phyloP scores from a whole-genome alignment of 2,797 vertebrate genomes.

The Danio jaintianensis region DNA sequence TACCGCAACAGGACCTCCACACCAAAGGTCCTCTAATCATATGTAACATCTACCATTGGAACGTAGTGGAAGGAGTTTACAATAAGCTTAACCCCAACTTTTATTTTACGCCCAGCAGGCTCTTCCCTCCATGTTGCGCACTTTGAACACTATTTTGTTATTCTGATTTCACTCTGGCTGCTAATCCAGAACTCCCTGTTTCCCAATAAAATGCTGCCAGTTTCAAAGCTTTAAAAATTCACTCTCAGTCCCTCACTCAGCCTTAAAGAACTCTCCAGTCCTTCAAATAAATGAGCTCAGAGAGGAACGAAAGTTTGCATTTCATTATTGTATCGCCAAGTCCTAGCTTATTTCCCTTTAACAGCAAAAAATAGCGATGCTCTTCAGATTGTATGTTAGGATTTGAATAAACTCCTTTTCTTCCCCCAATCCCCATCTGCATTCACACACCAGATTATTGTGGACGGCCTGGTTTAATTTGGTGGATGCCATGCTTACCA shows the following conservation, averaged over 20 bases:
- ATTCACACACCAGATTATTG: constrained; percentile 88
- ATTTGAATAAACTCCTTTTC: constrained; percentile 51
- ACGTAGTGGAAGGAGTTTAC: constrained; percentile 82
- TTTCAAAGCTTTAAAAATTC: constrained; percentile 56
- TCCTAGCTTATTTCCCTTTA: neutral
- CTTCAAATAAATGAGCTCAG: constrained; percentile 37
- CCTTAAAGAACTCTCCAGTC: constrained; percentile 51
- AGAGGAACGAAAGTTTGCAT: constrained; percentile 13
- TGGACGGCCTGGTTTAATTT: constrained; percentile 87
- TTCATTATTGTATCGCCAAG: neutral
- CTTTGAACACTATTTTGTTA: constrained; percentile 87
- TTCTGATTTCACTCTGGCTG: constrained; percentile 81
- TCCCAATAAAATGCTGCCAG: constrained; percentile 53
- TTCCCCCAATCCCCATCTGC: constrained; percentile 82
- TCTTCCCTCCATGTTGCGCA: constrained; percentile 81
- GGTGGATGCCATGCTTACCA: constrained; percentile 77
- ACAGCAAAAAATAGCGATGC: neutral
- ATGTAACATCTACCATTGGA: constrained; percentile 82
- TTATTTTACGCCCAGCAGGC: constrained; percentile 86
- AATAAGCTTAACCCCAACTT: constrained; percentile 89
- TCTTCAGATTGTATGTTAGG: neutral
- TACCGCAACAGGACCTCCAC: constrained; percentile 77
- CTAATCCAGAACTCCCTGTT: constrained; percentile 76
- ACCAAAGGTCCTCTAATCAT: constrained; percentile 82
- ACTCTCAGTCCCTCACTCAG: constrained; percentile 36